Base-by-base conservation (phyloP, 1,140 invertebrate species). In the Planococcus citri region DNA sequence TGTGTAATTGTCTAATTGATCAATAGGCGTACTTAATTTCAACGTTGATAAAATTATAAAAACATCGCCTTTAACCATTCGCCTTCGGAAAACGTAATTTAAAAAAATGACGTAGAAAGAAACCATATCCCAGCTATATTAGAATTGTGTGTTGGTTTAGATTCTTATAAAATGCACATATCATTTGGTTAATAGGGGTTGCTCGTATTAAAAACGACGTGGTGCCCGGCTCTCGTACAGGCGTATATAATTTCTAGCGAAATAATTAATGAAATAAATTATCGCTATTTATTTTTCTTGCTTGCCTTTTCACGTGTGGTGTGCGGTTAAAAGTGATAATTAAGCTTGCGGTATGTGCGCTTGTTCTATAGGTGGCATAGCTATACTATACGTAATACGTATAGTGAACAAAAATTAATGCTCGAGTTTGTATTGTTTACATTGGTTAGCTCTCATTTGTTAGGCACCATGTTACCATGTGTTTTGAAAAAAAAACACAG, bases 281-380 rank as follows among this genome's bases (percentile, higher is more conserved):
- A 9, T 17, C 41, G n/a, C n/a, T 51, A 51, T 51, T 51, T 51
- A 51, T 51, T 51, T n/a, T 33, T 51, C 41, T 51, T 20, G 41
- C 12, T 51, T 20, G 41, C 41, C 41, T 51, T 51, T 51, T 51
- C n/a, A 51, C 17, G n/a, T 51, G 4, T 20, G 41, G 41, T 51
- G 41, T 51, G 41, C 41, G 41, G 41, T 51, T 51, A 51, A 51
- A 51, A 20, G 41, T 51, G n/a, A 51, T 51, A 51, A 33, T 51
- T 51, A 51, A 51, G 41, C n/a, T 17, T 6, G n/a, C n/a, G n/a
- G n/a, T n/a, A n/a, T n/a, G 17, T 51, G 41, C 17, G 41, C n/a
- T 51, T 51, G 17, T 51, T 3, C 41, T 3, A 51, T 9, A 9
- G n/a, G n/a, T n/a, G n/a, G n/a, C n/a, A n/a, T n/a, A n/a, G n/a